Evolutionary conservation across 1,140 invertebrate genomes (phyloP).

Genomic region (Drosophila saltans): DNA sequence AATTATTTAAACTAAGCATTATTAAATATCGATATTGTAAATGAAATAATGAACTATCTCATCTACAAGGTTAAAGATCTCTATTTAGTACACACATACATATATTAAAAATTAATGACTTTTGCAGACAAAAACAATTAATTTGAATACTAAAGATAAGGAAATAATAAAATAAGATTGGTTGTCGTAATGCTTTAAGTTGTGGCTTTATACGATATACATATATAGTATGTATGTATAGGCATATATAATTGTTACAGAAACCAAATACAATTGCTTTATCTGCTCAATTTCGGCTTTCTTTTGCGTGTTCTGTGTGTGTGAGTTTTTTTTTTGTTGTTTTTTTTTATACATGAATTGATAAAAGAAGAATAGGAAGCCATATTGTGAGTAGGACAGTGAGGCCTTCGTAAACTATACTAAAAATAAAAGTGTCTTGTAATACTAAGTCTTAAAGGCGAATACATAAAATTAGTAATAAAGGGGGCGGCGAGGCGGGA

Average conservation of each 20-base stretch:
- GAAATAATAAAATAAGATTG: no score
- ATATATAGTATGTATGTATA: no score
- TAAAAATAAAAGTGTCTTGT: not conserved
- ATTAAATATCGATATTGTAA: no score
- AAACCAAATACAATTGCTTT: no score
- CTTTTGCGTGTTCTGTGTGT: not conserved
- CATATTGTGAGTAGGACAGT: not conserved
- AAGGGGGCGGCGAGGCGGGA: not conserved
- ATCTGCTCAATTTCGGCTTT: no score
- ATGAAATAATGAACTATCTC: no score
- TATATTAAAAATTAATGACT: constrained; percentile 6
- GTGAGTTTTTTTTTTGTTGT: no score
- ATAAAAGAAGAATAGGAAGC: not conserved
- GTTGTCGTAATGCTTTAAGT: no score
- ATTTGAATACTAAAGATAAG: not conserved
- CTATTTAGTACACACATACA: not conserved
- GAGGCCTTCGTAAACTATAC: constrained; percentile 24
- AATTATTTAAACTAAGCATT: no score
- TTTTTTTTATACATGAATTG: constrained; percentile 25
- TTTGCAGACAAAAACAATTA: not conserved
- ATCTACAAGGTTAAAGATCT: not conserved
- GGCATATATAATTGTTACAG: no score
- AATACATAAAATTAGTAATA: constrained; percentile 32
- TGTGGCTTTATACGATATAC: no score
- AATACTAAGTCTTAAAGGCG: constrained; percentile 29